Evolutionary conservation across 2,797 vertebrate genomes (phyloP).

Genomic region (Sorex maritimensis): DNA sequence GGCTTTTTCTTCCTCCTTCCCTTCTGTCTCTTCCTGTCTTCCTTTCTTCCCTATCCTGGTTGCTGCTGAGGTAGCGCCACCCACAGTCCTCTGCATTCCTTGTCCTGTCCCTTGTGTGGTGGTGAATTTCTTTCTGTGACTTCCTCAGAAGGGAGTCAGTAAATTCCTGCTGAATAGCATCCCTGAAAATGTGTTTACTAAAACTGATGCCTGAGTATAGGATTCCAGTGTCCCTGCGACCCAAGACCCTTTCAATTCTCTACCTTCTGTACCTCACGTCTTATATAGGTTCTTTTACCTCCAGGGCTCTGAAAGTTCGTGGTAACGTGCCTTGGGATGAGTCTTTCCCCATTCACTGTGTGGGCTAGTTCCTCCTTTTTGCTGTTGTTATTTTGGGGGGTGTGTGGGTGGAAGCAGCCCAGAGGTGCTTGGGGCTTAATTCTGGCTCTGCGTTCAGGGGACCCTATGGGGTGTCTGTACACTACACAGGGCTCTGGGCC

Average conservation of each 20-base stretch:
- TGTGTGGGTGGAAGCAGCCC: no score
- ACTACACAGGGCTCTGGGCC: no score
- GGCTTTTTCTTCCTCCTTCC: not conserved
- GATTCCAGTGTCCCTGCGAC: not conserved
- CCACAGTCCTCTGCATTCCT: not conserved
- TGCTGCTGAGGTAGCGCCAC: not conserved
- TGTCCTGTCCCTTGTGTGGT: not conserved
- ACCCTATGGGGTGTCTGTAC: no score
- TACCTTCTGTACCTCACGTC: not conserved
- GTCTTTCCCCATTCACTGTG: no score
- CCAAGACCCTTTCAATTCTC: not conserved
- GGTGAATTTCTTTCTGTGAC: not conserved
- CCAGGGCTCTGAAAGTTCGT: no score
- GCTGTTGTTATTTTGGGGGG: no score
- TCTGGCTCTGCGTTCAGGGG: no score
- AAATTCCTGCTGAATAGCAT: not conserved
- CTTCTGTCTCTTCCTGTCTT: not conserved
- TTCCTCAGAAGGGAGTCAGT: not conserved
- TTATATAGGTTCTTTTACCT: no score
- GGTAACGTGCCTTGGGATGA: no score
- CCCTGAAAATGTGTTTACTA: not conserved
- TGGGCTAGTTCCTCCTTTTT: not conserved
- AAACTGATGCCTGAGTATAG: not conserved
- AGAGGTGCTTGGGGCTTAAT: no score
- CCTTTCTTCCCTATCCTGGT: not conserved